phyloP scores from a whole-genome alignment of 2,888 invertebrate species.

The Tipula confusa region DNA sequence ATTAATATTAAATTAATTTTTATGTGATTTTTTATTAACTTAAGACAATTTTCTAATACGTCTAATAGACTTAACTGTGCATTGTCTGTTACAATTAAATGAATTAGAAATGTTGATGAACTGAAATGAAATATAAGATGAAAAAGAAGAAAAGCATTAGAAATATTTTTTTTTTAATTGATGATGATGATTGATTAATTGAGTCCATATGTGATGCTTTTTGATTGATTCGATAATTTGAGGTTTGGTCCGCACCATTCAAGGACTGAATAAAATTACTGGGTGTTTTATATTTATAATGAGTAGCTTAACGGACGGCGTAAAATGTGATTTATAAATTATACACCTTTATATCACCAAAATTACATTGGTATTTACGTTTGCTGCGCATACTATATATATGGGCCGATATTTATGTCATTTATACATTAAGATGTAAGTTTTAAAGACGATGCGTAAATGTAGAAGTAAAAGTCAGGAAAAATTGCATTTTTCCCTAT shows the following conservation, averaged over 20 bases:
- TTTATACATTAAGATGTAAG: too few relatives aligned
- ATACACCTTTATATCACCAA: neutral
- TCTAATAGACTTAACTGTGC: slow-evolving; percentile 44
- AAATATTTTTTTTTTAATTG: neutral
- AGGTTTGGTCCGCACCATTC: neutral
- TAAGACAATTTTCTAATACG: slow-evolving; percentile 50
- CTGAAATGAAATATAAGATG: slow-evolving; percentile 33
- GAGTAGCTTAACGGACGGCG: neutral
- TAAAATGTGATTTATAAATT: neutral
- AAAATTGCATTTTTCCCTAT: too few relatives aligned
- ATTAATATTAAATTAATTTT: slow-evolving; percentile 27
- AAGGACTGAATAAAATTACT: neutral
- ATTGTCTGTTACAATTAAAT: slow-evolving; percentile 48
- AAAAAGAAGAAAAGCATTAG: neutral
- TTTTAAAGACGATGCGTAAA: too few relatives aligned
- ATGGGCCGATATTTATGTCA: neutral
- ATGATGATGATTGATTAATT: slow-evolving; percentile 26
- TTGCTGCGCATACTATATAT: neutral
- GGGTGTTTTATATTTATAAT: slow-evolving; percentile 8
- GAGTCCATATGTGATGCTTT: neutral
- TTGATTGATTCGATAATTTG: slow-evolving; percentile 16
- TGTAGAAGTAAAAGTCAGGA: too few relatives aligned
- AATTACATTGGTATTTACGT: neutral
- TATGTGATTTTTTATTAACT: slow-evolving; percentile 48
- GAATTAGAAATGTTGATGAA: slow-evolving; percentile 39